phyloP scores from a whole-genome alignment of 1,140 invertebrate genomes.

The Drosophila quadrilineata region DNA sequence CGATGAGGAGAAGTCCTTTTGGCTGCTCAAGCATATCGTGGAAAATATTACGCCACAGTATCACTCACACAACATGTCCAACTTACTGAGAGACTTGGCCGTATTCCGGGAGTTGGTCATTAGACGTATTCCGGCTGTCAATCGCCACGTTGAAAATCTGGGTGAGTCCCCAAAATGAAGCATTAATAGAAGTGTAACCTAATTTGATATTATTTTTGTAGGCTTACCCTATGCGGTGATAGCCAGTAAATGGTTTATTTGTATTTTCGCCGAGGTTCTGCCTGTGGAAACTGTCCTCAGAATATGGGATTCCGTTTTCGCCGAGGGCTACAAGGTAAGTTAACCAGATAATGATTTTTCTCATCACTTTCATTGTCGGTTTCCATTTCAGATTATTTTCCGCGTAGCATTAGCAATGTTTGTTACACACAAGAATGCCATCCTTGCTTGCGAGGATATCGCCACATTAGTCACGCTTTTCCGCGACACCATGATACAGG shows the following conservation, averaged over 20 bases:
- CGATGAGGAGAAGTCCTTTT: conserved; percentile 94
- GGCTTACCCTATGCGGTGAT: conserved; percentile 92
- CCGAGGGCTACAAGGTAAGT: conserved; percentile 92
- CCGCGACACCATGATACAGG: conserved; percentile 85
- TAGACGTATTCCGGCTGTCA: conserved; percentile 89
- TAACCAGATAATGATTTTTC: background rate
- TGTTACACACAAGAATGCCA: conserved; percentile 85
- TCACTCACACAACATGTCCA: conserved; percentile 93
- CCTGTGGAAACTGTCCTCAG: conserved; percentile 95
- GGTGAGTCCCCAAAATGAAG: conserved; percentile 71
- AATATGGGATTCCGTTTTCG: conserved; percentile 97
- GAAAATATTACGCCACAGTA: conserved; percentile 93
- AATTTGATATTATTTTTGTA: conserved; percentile 1
- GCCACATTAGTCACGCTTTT: conserved; percentile 87
- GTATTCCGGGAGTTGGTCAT: conserved; percentile 93
- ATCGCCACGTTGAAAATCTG: conserved; percentile 89
- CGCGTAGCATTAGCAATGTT: conserved; percentile 90
- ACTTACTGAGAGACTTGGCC: conserved; percentile 92
- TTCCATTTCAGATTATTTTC: conserved; percentile 83
- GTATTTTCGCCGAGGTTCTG: conserved; percentile 94
- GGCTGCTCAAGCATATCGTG: conserved; percentile 93
- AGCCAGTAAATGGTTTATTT: conserved; percentile 97
- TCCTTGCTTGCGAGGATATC: conserved; percentile 87
- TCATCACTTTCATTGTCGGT: background rate
- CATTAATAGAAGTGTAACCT: background rate